phyloP scores from a whole-genome alignment of 2,113 vertebrate genomes.

The Sylvietta virens region DNA sequence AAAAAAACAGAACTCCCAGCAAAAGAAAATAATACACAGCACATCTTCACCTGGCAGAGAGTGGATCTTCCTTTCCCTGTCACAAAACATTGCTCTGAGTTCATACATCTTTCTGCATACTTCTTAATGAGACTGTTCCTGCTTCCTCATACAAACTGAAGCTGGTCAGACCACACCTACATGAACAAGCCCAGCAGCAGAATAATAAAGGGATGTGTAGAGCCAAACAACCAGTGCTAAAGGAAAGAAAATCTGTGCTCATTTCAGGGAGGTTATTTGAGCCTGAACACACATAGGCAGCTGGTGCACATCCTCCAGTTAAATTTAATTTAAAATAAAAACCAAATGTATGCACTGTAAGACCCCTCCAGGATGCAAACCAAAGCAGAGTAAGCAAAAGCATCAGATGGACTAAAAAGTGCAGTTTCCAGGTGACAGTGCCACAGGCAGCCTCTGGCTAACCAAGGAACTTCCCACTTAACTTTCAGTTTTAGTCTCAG shows the following conservation, averaged over 20 bases:
- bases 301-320: neutral
- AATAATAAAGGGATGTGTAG: neutral
- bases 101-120: neutral
- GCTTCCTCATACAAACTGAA: neutral
- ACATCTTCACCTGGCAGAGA: neutral
- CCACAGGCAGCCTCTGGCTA: neutral
- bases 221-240: neutral
- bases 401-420: neutral
- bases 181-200: neutral
- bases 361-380: neutral
- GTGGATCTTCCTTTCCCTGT: neutral
- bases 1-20: neutral
- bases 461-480: rapidly evolving
- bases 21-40: neutral
- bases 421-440: neutral
- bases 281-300: neutral
- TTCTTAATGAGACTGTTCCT: neutral
- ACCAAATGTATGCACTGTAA: neutral
- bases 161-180: neutral
- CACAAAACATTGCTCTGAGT: neutral
- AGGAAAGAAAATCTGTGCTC: neutral
- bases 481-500: neutral
- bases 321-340: neutral
- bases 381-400: neutral
- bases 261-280: neutral